Percentiles rank a stretch among this genome's conserved stretches.
These are phyloP conservation scores for Platycercus adscitus DNA, from an alignment of 2,113 vertebrate species.

Conservation along the genomic window DNA sequence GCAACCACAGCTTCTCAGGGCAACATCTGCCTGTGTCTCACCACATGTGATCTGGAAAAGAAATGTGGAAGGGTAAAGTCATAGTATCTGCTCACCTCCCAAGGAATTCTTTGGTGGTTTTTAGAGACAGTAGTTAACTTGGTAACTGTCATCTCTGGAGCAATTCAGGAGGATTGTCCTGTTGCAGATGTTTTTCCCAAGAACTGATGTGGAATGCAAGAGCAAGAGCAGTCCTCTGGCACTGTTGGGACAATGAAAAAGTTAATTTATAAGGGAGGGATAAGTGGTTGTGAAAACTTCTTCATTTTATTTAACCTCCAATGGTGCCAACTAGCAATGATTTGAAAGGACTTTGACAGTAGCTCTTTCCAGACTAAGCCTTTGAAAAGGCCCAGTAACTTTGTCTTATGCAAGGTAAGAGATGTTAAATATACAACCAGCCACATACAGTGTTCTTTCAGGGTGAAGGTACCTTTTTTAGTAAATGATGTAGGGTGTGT, in stretches of 20 bases:
- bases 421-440: not conserved
- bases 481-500: not conserved
- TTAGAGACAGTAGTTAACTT: not conserved
- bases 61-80: not conserved
- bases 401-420: not conserved
- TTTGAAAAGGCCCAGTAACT: not conserved
- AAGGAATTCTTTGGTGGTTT: not conserved
- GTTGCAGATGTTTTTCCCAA: not conserved
- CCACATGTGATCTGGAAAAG: not conserved
- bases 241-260: not conserved
- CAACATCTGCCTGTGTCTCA: not conserved
- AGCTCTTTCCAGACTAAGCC: not conserved
- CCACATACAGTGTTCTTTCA: not conserved
- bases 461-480: not conserved
- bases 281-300: not conserved
- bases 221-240: not conserved
- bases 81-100: not conserved
- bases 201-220: not conserved
- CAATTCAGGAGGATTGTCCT: not conserved
- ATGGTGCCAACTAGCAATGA: not conserved
- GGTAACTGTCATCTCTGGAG: not conserved
- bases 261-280: not conserved
- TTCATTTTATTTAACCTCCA: not conserved
- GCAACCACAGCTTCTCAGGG: not conserved
- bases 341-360: not conserved